A percentile compares a stretch with the other conserved stretches of the same genome.
These are phyloP conservation scores for Acrocephalus kingi DNA, from an alignment of 2,113 vertebrate species.

Conservation along the genomic window DNA sequence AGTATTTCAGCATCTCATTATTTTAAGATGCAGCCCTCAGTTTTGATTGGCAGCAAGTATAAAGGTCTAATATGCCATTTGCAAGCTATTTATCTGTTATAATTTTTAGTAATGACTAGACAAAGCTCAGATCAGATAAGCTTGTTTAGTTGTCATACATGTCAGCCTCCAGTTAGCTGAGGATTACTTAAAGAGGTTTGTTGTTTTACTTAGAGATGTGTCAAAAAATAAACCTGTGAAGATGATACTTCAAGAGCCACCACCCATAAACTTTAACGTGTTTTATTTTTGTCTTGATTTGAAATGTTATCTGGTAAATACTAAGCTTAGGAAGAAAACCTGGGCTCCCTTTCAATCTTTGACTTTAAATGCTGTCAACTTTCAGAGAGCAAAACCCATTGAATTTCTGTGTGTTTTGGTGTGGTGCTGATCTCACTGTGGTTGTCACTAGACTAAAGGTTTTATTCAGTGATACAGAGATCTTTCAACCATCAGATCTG, in stretches of 20 bases:
- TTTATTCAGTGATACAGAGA: neutral
- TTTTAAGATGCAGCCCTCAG: neutral
- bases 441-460: neutral
- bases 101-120: neutral
- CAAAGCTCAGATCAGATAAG: neutral
- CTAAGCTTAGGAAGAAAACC: neutral
- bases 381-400: neutral
- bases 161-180: neutral
- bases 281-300: neutral
- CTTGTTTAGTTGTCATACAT: neutral
- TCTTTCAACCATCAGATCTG: neutral
- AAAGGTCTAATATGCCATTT: neutral
- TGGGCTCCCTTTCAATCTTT: neutral
- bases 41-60: neutral
- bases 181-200: neutral
- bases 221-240: neutral
- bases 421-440: neutral
- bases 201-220: neutral
- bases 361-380: neutral
- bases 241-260: neutral
- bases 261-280: accelerated
- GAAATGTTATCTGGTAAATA: neutral
- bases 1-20: neutral
- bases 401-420: neutral
- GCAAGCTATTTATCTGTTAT: neutral